Percentiles rank a stretch among this genome's conserved stretches.
phyloP scores from a whole-genome alignment of 2,888 invertebrate species.

The Coelopa pilipes region DNA sequence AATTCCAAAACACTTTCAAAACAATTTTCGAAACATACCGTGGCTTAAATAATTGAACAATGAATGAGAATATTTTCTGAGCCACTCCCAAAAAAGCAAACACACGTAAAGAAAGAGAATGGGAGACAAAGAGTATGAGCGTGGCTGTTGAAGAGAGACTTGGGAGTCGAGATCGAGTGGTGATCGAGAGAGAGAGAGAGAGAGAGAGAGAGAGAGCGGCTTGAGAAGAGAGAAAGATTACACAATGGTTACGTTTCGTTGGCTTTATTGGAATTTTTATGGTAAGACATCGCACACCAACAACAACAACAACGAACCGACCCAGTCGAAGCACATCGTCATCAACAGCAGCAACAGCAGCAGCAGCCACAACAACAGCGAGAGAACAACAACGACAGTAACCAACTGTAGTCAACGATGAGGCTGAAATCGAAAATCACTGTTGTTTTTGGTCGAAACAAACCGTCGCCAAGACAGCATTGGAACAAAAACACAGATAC shows the following conservation, averaged over 20 bases:
- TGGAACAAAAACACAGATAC: too few relatives aligned
- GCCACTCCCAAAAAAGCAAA: conserved; percentile 55
- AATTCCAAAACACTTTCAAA: conserved; percentile 9
- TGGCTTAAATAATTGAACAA: conserved; percentile 7
- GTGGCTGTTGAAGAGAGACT: conserved; percentile 30
- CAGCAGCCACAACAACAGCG: conserved; percentile 3
- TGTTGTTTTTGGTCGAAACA: conserved; percentile 33
- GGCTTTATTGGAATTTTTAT: conserved; percentile 19
- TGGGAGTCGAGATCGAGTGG: conserved; percentile 19
- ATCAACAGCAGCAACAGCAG: conserved; percentile 3
- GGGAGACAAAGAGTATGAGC: conserved; percentile 37
- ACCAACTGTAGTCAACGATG: not conserved
- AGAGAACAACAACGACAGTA: not conserved
- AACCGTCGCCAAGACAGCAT: conserved; percentile 37
- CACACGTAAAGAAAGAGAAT: conserved; percentile 15
- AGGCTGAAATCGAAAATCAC: conserved; percentile 4
- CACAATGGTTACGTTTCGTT: conserved; percentile 43
- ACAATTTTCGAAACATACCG: not conserved
- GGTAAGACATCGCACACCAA: conserved; percentile 7
- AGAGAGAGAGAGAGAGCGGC: too few relatives aligned
- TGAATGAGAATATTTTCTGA: conserved; percentile 39
- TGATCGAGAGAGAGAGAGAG: too few relatives aligned
- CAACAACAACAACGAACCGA: not conserved
- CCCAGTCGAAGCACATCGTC: not conserved
- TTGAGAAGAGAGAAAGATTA: conserved; percentile 17